phyloP scores from a whole-genome alignment of 1,140 invertebrate species.

The Rhyzopertha dominica region DNA sequence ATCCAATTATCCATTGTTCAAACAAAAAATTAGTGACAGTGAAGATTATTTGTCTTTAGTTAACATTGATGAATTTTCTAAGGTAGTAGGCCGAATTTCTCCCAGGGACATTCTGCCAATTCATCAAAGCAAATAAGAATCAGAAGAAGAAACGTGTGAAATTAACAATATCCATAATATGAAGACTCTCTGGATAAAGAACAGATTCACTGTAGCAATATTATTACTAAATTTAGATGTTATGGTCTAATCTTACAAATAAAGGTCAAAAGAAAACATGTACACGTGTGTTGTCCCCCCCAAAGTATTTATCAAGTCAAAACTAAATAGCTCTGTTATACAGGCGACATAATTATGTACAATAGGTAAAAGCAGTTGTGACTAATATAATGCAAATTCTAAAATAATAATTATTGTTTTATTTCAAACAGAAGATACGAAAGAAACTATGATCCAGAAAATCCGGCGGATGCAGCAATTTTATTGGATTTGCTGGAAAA shows the following conservation, averaged over 20 bases:
- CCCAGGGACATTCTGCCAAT: too few species aligned
- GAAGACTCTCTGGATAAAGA: too few species aligned
- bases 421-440: too few species aligned
- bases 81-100: too few species aligned
- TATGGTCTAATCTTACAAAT: constrained; percentile 1
- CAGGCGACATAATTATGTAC: constrained; percentile 7
- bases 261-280: constrained; percentile 1
- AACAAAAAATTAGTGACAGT: too few species aligned
- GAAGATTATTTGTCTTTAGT: too few species aligned
- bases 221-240: constrained; percentile 1
- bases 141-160: too few species aligned
- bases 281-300: constrained; percentile 1
- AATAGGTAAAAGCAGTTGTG: constrained; percentile 2
- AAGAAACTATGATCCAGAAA: constrained; percentile 8
- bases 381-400: background rate
- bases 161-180: too few species aligned
- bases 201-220: too few species aligned
- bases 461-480: constrained; percentile 1
- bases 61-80: too few species aligned
- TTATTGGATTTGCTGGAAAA: constrained; percentile 4
- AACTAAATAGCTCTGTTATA: constrained; percentile 4
- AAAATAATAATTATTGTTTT: constrained; percentile 1
- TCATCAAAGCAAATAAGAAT: too few species aligned
- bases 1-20: too few species aligned
- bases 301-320: background rate